phyloP scores from a whole-genome alignment of 2,797 vertebrate genomes.

The Toxotes lorentzi region DNA sequence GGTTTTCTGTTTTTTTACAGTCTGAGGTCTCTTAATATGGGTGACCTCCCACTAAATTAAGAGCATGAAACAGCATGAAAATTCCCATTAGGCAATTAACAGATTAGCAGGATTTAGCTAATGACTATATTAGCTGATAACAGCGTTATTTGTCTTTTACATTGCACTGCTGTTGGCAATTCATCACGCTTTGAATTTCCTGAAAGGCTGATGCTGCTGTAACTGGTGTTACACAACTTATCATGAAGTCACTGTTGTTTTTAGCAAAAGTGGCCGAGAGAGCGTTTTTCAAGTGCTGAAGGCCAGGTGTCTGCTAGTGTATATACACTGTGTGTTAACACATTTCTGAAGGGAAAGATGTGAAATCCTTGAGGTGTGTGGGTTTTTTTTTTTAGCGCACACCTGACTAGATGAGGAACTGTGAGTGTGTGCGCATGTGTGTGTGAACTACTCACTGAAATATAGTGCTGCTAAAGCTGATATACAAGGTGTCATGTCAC shows the following conservation, averaged over 20 bases:
- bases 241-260: conserved; percentile 43
- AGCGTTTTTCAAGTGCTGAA: conserved; percentile 29
- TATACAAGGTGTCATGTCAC: conserved; percentile 61
- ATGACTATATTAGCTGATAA: conserved; percentile 36
- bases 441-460: conserved; percentile 51
- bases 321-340: conserved; percentile 32
- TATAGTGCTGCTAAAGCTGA: conserved; percentile 76
- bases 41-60: conserved; percentile 26
- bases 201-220: conserved; percentile 48
- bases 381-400: conserved; percentile 10
- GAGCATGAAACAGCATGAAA: conserved; percentile 35
- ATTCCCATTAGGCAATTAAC: conserved; percentile 5
- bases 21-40: background rate
- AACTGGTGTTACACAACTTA: conserved; percentile 38
- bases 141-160: conserved; percentile 39
- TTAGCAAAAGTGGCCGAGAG: conserved; percentile 10
- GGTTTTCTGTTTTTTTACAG: conserved; percentile 3
- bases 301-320: conserved; percentile 22
- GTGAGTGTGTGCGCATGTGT: conserved; percentile 20
- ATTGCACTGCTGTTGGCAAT: conserved; percentile 32
- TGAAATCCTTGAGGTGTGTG: conserved; percentile 45
- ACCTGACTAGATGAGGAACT: conserved; percentile 21
- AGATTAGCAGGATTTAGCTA: conserved; percentile 40
- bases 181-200: conserved; percentile 25
- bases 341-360: conserved; percentile 58